Evolutionary conservation across 2,888 invertebrate genomes (phyloP).

Genomic region (Tachina grossa): DNA sequence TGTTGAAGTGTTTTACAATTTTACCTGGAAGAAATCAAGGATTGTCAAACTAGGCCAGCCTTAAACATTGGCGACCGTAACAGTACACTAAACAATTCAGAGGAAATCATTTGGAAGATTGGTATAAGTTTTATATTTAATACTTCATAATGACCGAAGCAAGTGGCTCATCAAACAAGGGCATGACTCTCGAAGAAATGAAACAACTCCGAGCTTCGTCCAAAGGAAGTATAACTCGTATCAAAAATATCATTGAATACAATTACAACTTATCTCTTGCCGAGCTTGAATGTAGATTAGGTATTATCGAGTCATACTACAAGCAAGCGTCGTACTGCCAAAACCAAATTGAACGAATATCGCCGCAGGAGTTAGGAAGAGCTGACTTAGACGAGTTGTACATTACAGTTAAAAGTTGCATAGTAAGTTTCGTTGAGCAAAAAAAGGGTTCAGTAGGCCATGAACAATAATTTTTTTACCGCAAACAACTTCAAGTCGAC

Average conservation of each 20-base stretch:
- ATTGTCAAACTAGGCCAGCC: neutral
- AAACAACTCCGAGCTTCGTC: slow-evolving; percentile 24
- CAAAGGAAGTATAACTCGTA: slow-evolving; percentile 43
- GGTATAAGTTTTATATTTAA: neutral
- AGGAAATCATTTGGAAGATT: neutral
- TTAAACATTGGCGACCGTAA: slow-evolving; percentile 19
- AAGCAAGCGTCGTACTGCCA: slow-evolving; percentile 44
- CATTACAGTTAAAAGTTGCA: slow-evolving; percentile 27
- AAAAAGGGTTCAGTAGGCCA: neutral
- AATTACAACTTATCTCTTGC: slow-evolving; percentile 5
- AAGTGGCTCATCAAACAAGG: neutral
- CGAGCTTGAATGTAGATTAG: slow-evolving; percentile 42
- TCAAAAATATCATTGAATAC: slow-evolving; percentile 15
- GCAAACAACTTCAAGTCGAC: neutral
- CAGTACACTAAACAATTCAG: slow-evolving; percentile 1
- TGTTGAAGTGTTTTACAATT: too few species aligned
- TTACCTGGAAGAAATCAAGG: neutral
- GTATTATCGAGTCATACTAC: slow-evolving; percentile 41
- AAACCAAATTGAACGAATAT: slow-evolving; percentile 47
- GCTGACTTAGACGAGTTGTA: slow-evolving; percentile 45
- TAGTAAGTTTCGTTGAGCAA: slow-evolving; percentile 3
- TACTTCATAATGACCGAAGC: neutral
- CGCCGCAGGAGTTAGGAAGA: slow-evolving; percentile 11
- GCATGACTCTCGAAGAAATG: slow-evolving; percentile 23
- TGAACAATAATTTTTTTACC: slow-evolving; percentile 11